Evolutionary conservation across 2,797 vertebrate genomes (phyloP), one percentile per base, ranked within the genome.

Genomic region (Propithecus perrieri): DNA sequence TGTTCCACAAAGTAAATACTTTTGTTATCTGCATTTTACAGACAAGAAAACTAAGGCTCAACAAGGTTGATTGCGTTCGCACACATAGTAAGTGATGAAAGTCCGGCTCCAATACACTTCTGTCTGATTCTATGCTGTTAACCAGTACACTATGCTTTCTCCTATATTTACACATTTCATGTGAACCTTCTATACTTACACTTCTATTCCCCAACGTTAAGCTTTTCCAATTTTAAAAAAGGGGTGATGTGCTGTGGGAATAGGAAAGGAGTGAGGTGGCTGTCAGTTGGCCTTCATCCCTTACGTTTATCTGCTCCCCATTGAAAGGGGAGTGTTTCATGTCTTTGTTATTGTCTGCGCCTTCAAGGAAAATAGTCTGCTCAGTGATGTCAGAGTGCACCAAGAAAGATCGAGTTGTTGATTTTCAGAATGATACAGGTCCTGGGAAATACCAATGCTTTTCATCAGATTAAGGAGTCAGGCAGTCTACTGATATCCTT

Each of bases 381-480:
- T 46, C 63, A 33, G 11, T 3, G 38, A 67, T 38, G 50, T 48
- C 57, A 83, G 35, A 74, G 22, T 28, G 24, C n/a, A 78, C 26
- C 67, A 76, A 81, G 69, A 78, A 65, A 80, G 35, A 74, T 72
- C 30, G 63, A 59, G 30, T 26, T 94, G 43, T n/a, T 65, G 41
- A 59, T 74, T 85, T 95, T 92, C 55, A 81, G 85, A 48, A 78
- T 20, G 5, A 92, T 48, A 24, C 33, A 4, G 24, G 17, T 50
- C 65, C 72, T 38, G 48, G 74, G 53, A 95, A 96, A 81, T 57
- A 86, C 15, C 65, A 50, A 57, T 74, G 14, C 55, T 91, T 95
- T 93, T 88, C 92, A 76, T 69, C 48, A 26, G 33, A 43, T 85
- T 61, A 67, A 65, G 30, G 55, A 89, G 33, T 89, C 38, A 30